Evolutionary conservation across 1,140 invertebrate genomes (phyloP), one percentile per base, ranked within the genome.

Genomic region (Helicoverpa zea): DNA sequence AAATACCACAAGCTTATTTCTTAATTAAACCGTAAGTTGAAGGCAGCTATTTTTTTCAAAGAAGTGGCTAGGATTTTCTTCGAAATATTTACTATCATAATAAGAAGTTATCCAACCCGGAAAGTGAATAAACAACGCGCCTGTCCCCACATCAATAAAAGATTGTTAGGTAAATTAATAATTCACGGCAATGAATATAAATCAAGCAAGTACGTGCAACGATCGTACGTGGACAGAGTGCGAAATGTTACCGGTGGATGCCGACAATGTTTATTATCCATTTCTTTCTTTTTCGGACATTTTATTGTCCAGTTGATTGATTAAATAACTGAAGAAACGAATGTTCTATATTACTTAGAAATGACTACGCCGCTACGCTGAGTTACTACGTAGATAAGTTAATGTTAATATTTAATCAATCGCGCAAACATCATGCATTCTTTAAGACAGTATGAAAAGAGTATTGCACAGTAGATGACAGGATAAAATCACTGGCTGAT

Each of bases 121-220:
- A 79, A 68, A 68, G 52, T 79, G 63, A 58, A 75, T 66, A 23
- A n/a, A 49, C 47, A n/a, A 70, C 76, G 14, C 61, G 23, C 30
- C 35, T 14, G 58, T 70, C 18, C 49, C n/a, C 52, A 56, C 63
- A 68, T 68, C 64, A 68, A 79, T 79, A 79, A 79, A 79, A 79
- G 51, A 68, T 66, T 79, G 49, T 79, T 30, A 79, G 64, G 76
- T 79, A 79, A 79, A 79, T 79, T 79, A 79, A 79, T 79, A 79
- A 79, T 59, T 68, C 76, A 68, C 52, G 16, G 14, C 76, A 58
- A 79, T 79, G 76, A 79, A 79, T 79, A 79, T 70, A 56, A 79
- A 79, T 70, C 52, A 79, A 56, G 64, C 52, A 16, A 14, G 52
- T 56, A 79, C 76, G 76, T 79, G 76, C 63, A 68, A 58, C 49